phyloP scores from a whole-genome alignment of 2,797 vertebrate species.

The Remorina albescens region DNA sequence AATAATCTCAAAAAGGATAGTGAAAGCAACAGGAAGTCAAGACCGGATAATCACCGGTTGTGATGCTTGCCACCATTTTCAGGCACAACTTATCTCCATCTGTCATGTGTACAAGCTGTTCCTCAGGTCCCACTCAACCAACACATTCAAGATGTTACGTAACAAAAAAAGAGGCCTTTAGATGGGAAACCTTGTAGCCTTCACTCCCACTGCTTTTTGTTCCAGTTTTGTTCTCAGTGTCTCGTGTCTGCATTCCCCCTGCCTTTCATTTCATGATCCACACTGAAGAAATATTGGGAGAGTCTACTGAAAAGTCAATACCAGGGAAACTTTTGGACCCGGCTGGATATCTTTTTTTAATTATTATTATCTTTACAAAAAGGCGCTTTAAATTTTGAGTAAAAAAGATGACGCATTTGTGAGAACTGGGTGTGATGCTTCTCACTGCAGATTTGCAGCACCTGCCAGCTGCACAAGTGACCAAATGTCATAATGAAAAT shows the following conservation, averaged over 20 bases:
- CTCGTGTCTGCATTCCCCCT: conserved; percentile 14
- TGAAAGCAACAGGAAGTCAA: conserved; percentile 2
- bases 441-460: too few relatives aligned
- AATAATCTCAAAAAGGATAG: too few relatives aligned
- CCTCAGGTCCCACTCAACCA: conserved; percentile 15
- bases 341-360: neutral
- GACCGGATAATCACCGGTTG: neutral
- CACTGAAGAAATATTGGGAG: neutral
- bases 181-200: conserved; percentile 22
- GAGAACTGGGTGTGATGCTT: too few relatives aligned
- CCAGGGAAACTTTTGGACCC: neutral
- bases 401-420: neutral
- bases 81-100: conserved; percentile 10
- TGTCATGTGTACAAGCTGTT: conserved; percentile 21
- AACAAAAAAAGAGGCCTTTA: conserved; percentile 27
- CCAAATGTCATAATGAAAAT: neutral
- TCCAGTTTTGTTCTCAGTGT: neutral
- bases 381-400: too few relatives aligned
- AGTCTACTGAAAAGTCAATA: conserved; percentile 10
- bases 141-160: conserved; percentile 27
- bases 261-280: conserved; percentile 7
- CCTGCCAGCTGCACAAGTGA: neutral
- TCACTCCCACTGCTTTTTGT: conserved; percentile 26
- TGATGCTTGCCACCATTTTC: neutral
- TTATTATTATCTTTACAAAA: too few relatives aligned